Percentiles rank a stretch among this genome's conserved stretches.
Evolutionary conservation across 2,888 invertebrate species (phyloP).

Genomic region (Pachydiplax longipennis): DNA sequence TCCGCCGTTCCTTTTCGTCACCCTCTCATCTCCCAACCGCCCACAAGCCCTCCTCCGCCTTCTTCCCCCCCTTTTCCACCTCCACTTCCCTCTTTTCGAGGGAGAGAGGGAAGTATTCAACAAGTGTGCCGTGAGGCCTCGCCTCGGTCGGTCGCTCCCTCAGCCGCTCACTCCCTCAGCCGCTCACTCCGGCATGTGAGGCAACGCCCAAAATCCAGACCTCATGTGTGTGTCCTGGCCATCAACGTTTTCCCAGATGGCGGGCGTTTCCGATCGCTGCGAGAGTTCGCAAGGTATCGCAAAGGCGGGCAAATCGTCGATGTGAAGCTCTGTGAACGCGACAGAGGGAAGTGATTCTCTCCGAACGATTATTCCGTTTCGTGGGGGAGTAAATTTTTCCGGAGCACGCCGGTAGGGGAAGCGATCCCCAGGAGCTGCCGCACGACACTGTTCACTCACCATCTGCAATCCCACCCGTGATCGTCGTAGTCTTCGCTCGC

Average conservation of each 20-base stretch:
- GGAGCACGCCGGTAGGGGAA: no score
- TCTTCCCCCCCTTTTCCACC: neutral
- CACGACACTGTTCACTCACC: no score
- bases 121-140: slow-evolving; percentile 38
- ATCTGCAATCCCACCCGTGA: no score
- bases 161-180: neutral
- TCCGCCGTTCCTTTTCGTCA: no score
- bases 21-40: neutral
- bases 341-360: no score
- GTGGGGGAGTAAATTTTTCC: no score
- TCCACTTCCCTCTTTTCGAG: neutral
- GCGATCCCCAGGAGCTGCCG: no score
- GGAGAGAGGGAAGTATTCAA: neutral
- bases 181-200: neutral
- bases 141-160: neutral
- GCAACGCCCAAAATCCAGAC: neutral
- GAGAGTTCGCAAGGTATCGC: neutral
- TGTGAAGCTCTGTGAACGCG: neutral
- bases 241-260: neutral
- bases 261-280: neutral
- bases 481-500: no score
- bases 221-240: neutral
- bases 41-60: neutral
- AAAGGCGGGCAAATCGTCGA: neutral
- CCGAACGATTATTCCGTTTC: neutral